These are phyloP conservation scores for Nudaria mundana DNA, from an alignment of 2,888 invertebrate species.

Conservation along the genomic window DNA sequence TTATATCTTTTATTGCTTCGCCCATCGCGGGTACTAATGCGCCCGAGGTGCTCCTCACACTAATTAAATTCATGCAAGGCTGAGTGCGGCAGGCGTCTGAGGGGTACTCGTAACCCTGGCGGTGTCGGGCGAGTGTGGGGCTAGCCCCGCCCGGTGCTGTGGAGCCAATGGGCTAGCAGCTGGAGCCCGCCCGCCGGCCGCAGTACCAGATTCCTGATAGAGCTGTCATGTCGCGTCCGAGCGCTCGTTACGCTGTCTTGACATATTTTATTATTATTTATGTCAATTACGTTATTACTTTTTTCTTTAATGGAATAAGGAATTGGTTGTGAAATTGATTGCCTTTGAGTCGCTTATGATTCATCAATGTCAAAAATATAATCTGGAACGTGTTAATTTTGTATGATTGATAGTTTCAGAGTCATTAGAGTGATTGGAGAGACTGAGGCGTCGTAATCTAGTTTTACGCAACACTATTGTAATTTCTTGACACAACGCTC, in stretches of 20 bases:
- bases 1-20: constrained; percentile 82
- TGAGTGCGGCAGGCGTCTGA: constrained; percentile 49
- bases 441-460: constrained; percentile 59
- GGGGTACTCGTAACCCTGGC: constrained; percentile 36
- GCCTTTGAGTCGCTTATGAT: constrained; percentile 78
- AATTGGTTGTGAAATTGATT: constrained; percentile 79
- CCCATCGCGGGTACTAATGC: constrained; percentile 81
- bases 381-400: constrained; percentile 78
- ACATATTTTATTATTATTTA: constrained; percentile 82
- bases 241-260: constrained; percentile 76
- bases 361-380: constrained; percentile 77
- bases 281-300: constrained; percentile 81
- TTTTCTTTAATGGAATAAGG: constrained; percentile 81
- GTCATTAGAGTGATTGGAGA: constrained; percentile 61
- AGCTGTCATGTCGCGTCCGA: constrained; percentile 78
- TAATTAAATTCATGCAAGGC: constrained; percentile 82
- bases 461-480: constrained; percentile 73
- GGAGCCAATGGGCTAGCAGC: constrained; percentile 18
- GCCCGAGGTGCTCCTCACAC: constrained; percentile 79
- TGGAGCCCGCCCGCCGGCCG: constrained; percentile 40
- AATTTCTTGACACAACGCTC: constrained; percentile 21
- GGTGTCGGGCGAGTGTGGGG: constrained; percentile 47
- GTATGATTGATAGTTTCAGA: constrained; percentile 75
- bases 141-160: constrained; percentile 26
- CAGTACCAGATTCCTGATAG: constrained; percentile 75